phyloP scores from a whole-genome alignment of 2,888 invertebrate genomes.

The Microctonus brassicae region DNA sequence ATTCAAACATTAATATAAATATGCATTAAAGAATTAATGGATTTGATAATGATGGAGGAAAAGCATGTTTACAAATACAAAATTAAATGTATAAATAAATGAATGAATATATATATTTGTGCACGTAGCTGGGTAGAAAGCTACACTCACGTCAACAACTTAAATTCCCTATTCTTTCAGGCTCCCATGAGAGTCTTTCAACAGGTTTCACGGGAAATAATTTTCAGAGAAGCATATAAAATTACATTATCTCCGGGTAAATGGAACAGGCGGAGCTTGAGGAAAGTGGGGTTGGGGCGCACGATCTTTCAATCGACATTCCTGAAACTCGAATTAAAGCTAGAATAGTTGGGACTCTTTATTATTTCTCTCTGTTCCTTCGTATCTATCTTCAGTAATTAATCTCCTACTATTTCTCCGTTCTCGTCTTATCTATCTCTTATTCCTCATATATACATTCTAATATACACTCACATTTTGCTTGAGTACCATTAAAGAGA shows the following conservation, averaged over 20 bases:
- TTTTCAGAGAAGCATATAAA: conserved; percentile 40
- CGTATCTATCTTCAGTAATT: neutral
- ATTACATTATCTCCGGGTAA: conserved; percentile 38
- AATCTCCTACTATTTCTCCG: neutral
- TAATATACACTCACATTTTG: neutral
- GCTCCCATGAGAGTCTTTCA: conserved; percentile 37
- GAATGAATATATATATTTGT: neutral
- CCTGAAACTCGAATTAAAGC: conserved; percentile 36
- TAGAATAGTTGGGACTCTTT: conserved; percentile 20
- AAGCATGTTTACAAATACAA: neutral
- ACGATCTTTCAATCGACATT: conserved; percentile 38
- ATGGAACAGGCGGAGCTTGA: conserved; percentile 33
- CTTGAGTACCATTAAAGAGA: neutral
- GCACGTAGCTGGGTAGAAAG: neutral
- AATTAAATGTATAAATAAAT: neutral
- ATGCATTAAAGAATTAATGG: too few species aligned
- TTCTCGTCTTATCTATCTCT: neutral
- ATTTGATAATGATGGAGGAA: too few species aligned
- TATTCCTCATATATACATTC: neutral
- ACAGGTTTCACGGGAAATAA: conserved; percentile 39
- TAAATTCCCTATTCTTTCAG: conserved; percentile 18
- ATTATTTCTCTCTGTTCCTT: conserved; percentile 1
- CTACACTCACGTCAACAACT: conserved; percentile 10
- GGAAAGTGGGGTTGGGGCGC: conserved; percentile 20
- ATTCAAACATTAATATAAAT: neutral